Base-by-base conservation (phyloP, 2,113 vertebrate species). In the Sceloporus undulatus region DNA sequence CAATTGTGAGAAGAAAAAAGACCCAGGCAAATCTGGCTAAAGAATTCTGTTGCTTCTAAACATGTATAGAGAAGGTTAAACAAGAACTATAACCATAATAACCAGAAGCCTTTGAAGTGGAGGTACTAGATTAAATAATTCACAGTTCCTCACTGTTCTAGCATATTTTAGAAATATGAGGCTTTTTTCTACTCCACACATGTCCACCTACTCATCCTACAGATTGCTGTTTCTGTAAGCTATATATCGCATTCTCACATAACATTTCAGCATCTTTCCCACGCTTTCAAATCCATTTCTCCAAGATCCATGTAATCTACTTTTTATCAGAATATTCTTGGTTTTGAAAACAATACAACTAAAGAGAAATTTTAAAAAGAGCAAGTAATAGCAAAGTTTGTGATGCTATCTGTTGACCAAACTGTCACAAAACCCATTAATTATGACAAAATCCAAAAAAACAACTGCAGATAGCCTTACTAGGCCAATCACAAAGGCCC, bases 341-440 rank as follows among this genome's bases (percentile, higher is more conserved):
- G 85, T 83, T 93, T 0, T 0, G 90, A 89, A 0, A 0, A 87
- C 88, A 92, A 38, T 77, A 25, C 86, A 90, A 89, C 84, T 91
- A 91, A 87, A 86, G 65, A 92, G 82, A 7, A 27, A 13, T 34
- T 0, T 48, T 4, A 4, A 48, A 1, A 91, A 84, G 48, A 90
- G 0, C 16, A 92, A 91, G 84, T 48, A 77, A 93, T 81, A 91
- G 75, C 89, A 87, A 92, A 68, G 91, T 87, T 79, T 87, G 9
- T 18, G 0, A 77, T 86, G 91, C 94, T 92, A 88, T 92, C 87
- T 0, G 82, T 75, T 93, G 87, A 91, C 56, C 91, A 94, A 91
- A 81, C 48, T 34, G 56, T 92, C 77, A 71, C 56, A 74, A 88
- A 92, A 88, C 90, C 89, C n/a, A 90, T 93, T 95, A 90, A 93